Evolutionary conservation across 2,797 vertebrate species (phyloP).

Genomic region (Cossypha polioptera): DNA sequence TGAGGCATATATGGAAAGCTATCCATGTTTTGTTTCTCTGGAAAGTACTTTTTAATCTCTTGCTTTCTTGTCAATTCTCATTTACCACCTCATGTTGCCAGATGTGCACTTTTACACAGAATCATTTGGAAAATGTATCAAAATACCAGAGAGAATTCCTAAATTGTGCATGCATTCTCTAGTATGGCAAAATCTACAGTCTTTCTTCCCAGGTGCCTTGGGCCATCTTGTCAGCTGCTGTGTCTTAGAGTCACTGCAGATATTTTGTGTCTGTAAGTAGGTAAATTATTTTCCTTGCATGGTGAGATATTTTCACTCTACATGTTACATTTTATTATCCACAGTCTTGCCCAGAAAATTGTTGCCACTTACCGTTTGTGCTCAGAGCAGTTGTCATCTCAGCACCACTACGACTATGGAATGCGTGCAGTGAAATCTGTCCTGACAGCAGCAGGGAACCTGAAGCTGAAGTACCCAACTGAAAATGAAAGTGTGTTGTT

Average conservation of each 20-base stretch:
- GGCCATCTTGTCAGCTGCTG: background rate
- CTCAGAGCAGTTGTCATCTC: constrained; percentile 92
- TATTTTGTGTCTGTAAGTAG: background rate
- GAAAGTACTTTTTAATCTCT: background rate
- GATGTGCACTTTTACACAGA: background rate
- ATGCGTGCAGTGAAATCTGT: constrained; percentile 96
- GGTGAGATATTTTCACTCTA: background rate
- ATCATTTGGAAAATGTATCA: background rate
- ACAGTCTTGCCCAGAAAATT: constrained; percentile 91
- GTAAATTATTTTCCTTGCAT: background rate
- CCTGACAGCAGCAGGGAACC: constrained; percentile 90
- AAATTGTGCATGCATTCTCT: background rate
- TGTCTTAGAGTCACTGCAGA: background rate
- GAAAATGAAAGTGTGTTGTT: constrained; percentile 87
- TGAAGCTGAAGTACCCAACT: constrained; percentile 88
- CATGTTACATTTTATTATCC: background rate
- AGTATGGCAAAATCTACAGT: too few relatives aligned
- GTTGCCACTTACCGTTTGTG: constrained; percentile 94
- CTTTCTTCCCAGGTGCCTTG: background rate
- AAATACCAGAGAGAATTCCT: background rate
- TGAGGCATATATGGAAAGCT: background rate
- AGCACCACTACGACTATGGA: constrained; percentile 93
- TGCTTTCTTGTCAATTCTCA: background rate
- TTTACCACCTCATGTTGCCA: background rate
- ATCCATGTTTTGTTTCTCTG: background rate